Evolutionary conservation across 1,140 invertebrate species (phyloP), one percentile per base, ranked within the genome.

Genomic region (Megathymus violae): DNA sequence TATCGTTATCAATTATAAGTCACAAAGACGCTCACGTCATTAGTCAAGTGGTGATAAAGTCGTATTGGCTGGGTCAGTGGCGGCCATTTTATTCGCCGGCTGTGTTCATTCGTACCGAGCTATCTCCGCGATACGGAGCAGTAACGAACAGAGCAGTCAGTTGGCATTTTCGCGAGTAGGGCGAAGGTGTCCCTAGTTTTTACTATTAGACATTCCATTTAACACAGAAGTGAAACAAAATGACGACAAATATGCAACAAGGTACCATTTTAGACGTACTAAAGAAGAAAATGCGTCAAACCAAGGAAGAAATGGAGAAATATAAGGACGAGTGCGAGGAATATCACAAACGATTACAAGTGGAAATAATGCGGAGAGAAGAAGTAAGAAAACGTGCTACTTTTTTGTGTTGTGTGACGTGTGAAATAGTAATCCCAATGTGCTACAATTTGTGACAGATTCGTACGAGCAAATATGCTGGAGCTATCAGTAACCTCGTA

Each of bases 221-320:
- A 88, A 91, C 79, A 85, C 73, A 85, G 78, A 84, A 88, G 79
- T 88, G 76, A 65, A 78, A 81, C 82, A 94, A 94, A 92, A 97
- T 97, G 96, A 95, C 96, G 92, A 94, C 95, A 78, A 96, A 96
- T 92, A 94, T 96, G 92, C 95, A 95, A 85, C 94, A 94, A 79
- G 96, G 96, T 79, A 96, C 96, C 76, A 94, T 99, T 69, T 93
- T 98, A 82, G 97, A 98, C 93, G 97, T 98, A 76, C 94, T 99
- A 71, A 99, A 99, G 94, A 98, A 99, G 94, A 99, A 99, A 95
- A 99, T 99, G 98, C 94, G 97, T 76, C 97, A 98, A 89, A 97
- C 98, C 66, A 98, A 98, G 93, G 97, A 99, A 89, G 98, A 99
- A 93, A 96, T 98, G 95, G 98, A 99, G 90, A 96, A 97, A 91